These are phyloP conservation scores for Asteroscopus sphinx DNA, from an alignment of 2,888 invertebrate genomes.

Conservation along the genomic window DNA sequence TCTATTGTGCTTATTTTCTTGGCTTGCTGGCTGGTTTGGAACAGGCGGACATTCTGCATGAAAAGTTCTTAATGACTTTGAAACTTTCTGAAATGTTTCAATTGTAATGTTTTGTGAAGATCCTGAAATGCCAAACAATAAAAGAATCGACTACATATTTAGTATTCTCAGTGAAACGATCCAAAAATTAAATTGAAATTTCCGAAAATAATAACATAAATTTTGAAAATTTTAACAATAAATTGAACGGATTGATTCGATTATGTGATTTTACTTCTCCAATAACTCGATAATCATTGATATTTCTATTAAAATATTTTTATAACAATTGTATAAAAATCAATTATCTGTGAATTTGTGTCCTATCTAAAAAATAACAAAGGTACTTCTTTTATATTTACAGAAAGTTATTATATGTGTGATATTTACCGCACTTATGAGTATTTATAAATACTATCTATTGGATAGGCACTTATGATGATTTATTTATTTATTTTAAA, in stretches of 20 bases:
- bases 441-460: slow-evolving; percentile 71
- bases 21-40: too few relatives aligned
- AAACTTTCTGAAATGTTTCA: too few relatives aligned
- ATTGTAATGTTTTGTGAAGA: too few relatives aligned
- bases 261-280: slow-evolving; percentile 5
- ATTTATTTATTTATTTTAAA: slow-evolving; percentile 42
- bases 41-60: too few relatives aligned
- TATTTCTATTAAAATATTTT: slow-evolving; percentile 43
- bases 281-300: slow-evolving; percentile 19
- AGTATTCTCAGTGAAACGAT: slow-evolving; percentile 37
- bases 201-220: slow-evolving; percentile 31
- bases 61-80: too few relatives aligned
- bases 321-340: slow-evolving; percentile 52
- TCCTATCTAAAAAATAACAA: slow-evolving; percentile 57
- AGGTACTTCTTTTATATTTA: slow-evolving; percentile 76
- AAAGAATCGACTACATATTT: neutral
- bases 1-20: too few relatives aligned
- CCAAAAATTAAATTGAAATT: slow-evolving; percentile 30
- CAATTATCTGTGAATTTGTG: slow-evolving; percentile 51
- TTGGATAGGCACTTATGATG: slow-evolving; percentile 61
- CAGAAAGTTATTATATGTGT: slow-evolving; percentile 66
- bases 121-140: too few relatives aligned
- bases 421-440: slow-evolving; percentile 65
- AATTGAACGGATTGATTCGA: slow-evolving; percentile 8
- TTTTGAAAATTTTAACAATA: slow-evolving; percentile 36